phyloP scores from a whole-genome alignment of 2,797 vertebrate genomes.

The Pseudochirops cupreus region DNA sequence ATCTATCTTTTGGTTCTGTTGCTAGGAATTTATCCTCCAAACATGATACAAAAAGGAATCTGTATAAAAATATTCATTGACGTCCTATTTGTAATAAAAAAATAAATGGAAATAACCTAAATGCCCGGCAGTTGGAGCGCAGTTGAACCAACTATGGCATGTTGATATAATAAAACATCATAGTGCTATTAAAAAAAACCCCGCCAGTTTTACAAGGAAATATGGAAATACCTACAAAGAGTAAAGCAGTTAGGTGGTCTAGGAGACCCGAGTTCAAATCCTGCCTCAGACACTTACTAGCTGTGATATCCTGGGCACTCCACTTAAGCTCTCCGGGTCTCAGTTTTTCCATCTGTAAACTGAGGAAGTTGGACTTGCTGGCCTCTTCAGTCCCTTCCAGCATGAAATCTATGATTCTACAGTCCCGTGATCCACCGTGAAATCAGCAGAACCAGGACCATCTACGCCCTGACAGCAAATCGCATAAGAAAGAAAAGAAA shows the following conservation, averaged over 20 bases:
- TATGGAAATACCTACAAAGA: not conserved
- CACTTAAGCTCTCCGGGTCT: not conserved
- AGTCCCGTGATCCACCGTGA: not conserved
- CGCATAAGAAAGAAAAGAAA: not conserved
- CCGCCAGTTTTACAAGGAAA: not conserved
- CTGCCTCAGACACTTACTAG: not conserved
- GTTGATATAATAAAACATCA: not conserved
- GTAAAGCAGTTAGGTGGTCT: not conserved
- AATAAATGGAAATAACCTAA: not conserved
- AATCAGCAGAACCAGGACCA: not conserved
- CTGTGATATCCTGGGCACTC: not conserved
- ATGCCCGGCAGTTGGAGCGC: not conserved
- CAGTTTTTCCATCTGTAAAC: not conserved
- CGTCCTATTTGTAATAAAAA: not conserved
- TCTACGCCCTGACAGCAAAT: not conserved
- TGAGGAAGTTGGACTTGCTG: not conserved
- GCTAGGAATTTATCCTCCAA: not conserved
- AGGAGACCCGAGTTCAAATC: not conserved
- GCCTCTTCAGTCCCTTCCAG: not conserved
- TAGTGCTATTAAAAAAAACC: not conserved
- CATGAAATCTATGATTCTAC: not conserved
- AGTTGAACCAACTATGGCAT: not conserved
- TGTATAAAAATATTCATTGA: not conserved
- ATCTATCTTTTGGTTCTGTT: not conserved
- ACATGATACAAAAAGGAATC: not conserved